Base-by-base conservation (phyloP, 2,888 invertebrate genomes). In the Drosophila fungiperda region DNA sequence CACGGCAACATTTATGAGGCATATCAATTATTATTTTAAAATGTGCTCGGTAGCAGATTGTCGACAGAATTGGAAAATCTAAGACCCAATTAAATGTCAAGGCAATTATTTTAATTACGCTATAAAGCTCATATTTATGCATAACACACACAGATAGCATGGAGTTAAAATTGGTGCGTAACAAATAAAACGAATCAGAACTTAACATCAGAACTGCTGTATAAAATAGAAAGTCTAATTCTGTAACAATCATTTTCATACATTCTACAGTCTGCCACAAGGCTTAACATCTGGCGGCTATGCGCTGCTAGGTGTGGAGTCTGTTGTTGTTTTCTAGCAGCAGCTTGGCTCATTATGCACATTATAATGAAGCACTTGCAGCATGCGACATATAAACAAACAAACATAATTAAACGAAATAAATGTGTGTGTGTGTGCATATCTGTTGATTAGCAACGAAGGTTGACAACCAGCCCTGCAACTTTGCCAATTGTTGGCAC, bases 401-500 rank as follows among this genome's bases (percentile, higher is more conserved):
- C 63, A 70, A 53, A 20, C 5, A 20, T 52, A n/a, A 33, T n/a
- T 35, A 60, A 65, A 49, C 53, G n/a, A 53, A 38, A 45, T 50
- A 35, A 45, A 42, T 54, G 40, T n/a, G 36, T 48, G 23, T 15
- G 52, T 63, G 62, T 71, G 60, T 78, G 66, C 69, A 53, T 54
- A 68, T 70, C 70, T 73, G 71, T 75, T 89, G 87, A 85, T 85
- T 87, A 87, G 85, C 88, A 66, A 68, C 52, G 68, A 68, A 63
- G 55, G 65, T 29, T 64, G 62, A 63, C 68, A 54, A 45, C 20
- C 45, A 45, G 8, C 45, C 17, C 60, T 63, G 53, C 60, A 79
- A 66, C 76, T 69, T 71, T 83, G 76, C 62, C 78, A 79, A 85
- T 77, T 89, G 85, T 82, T 79, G 77, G 86, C 83, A 77, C 88